phyloP scores from a whole-genome alignment of 1,140 invertebrate species.

The Aphidius gifuensis region DNA sequence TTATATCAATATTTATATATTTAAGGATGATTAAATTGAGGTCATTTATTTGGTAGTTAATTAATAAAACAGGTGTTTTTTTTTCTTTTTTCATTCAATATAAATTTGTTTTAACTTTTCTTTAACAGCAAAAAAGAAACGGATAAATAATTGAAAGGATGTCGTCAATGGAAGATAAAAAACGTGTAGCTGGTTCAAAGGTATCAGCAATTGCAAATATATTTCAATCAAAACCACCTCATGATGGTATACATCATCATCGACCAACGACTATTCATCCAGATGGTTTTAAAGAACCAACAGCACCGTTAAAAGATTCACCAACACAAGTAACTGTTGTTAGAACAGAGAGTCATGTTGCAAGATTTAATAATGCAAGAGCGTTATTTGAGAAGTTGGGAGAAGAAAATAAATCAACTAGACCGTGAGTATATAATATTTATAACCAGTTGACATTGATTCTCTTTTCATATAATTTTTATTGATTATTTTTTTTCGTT shows the following conservation, averaged over 20 bases:
- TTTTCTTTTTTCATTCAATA: too few species aligned
- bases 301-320: constrained; percentile 49
- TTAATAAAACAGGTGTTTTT: too few species aligned
- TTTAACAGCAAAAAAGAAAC: constrained; percentile 18
- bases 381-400: constrained; percentile 91
- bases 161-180: constrained; percentile 69
- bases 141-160: constrained; percentile 27
- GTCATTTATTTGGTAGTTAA: too few species aligned
- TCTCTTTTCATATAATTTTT: background rate
- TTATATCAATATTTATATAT: too few species aligned
- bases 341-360: constrained; percentile 82
- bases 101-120: background rate
- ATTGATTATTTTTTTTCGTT: constrained; percentile 9
- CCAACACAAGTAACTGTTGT: constrained; percentile 70
- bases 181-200: constrained; percentile 69
- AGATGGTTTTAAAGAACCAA: constrained; percentile 46
- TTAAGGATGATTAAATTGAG: too few species aligned
- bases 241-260: constrained; percentile 25
- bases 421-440: constrained; percentile 41
- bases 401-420: constrained; percentile 64
- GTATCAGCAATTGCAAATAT: constrained; percentile 88
- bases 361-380: constrained; percentile 86
- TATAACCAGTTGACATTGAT: background rate
- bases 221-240: constrained; percentile 68
- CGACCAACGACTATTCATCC: constrained; percentile 35